phyloP scores from a whole-genome alignment of 1,140 invertebrate genomes.

The Lepidurus arcticus region DNA sequence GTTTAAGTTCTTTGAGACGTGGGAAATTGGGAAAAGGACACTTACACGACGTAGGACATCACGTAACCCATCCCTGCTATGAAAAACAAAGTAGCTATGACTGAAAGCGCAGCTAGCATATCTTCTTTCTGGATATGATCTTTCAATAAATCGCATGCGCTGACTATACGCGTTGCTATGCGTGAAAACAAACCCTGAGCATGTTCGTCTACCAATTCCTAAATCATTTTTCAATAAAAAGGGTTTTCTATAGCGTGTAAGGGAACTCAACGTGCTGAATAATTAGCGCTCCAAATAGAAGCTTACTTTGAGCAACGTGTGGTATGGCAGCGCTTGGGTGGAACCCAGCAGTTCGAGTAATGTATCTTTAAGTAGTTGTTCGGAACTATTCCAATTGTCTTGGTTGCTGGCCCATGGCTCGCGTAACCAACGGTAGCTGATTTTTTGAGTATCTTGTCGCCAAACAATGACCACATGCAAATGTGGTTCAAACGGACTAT shows the following conservation, averaged over 20 bases:
- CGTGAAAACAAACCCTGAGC: constrained; percentile 64
- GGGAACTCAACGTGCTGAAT: neutral
- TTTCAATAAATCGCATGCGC: constrained; percentile 65
- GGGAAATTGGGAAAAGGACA: constrained; percentile 38
- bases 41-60: constrained; percentile 80
- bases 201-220: constrained; percentile 68
- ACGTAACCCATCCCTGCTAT: constrained; percentile 76
- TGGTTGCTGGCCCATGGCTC: constrained; percentile 47
- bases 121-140: constrained; percentile 73
- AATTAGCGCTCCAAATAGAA: neutral
- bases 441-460: constrained; percentile 70
- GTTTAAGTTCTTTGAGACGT: constrained; percentile 32
- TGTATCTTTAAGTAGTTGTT: constrained; percentile 61
- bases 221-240: constrained; percentile 37
- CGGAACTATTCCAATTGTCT: constrained; percentile 63
- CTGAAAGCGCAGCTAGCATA: constrained; percentile 70
- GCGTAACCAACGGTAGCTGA: constrained; percentile 86
- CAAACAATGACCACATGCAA: constrained; percentile 79
- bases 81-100: constrained; percentile 70
- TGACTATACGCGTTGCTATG: constrained; percentile 58
- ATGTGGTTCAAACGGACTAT: constrained; percentile 40
- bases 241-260: neutral
- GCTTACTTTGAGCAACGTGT: constrained; percentile 46
- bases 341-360: constrained; percentile 64
- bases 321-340: constrained; percentile 52